Conservation (phyloP, 2,797 vertebrate species). For the Siniperca obscura region DNA sequence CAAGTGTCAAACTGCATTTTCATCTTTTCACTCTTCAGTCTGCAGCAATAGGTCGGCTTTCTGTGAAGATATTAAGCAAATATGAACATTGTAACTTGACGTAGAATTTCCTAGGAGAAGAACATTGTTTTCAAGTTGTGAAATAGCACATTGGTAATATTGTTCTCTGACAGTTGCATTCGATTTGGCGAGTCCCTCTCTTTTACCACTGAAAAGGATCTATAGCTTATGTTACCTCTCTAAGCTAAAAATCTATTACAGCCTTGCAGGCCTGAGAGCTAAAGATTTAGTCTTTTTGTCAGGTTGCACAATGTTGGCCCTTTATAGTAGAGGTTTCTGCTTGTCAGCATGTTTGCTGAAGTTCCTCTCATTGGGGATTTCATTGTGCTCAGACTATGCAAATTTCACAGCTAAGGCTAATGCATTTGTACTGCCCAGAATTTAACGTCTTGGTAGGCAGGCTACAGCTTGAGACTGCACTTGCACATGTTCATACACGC, state of each 20-base stretch:
- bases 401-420: slow-evolving; percentile 77
- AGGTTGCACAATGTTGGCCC: slow-evolving; percentile 75
- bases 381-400: slow-evolving; percentile 81
- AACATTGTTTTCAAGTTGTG: slow-evolving; percentile 31
- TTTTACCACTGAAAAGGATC: slow-evolving; percentile 73
- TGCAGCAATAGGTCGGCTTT: slow-evolving; percentile 11
- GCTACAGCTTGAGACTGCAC: slow-evolving; percentile 39
- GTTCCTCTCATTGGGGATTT: slow-evolving; percentile 82
- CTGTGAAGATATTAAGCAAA: slow-evolving; percentile 6
- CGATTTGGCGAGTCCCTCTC: slow-evolving; percentile 64
- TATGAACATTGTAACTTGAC: slow-evolving; percentile 1
- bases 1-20: slow-evolving; percentile 8
- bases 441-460: slow-evolving; percentile 61
- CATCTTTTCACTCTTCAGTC: not conserved
- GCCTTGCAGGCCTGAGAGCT: slow-evolving; percentile 71
- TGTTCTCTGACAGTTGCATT: slow-evolving; percentile 58
- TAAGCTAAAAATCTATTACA: slow-evolving; percentile 83
- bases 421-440: slow-evolving; percentile 69
- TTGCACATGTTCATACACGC: not conserved
- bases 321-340: slow-evolving; percentile 78
- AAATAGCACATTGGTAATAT: slow-evolving; percentile 47
- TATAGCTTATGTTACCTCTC: slow-evolving; percentile 77
- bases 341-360: slow-evolving; percentile 83
- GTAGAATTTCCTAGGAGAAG: not conserved
- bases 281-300: slow-evolving; percentile 84